A percentile compares a stretch with the other conserved stretches of the same genome.
Conservation (phyloP, 2,113 vertebrate species). For the Delphinus delphis region DNA sequence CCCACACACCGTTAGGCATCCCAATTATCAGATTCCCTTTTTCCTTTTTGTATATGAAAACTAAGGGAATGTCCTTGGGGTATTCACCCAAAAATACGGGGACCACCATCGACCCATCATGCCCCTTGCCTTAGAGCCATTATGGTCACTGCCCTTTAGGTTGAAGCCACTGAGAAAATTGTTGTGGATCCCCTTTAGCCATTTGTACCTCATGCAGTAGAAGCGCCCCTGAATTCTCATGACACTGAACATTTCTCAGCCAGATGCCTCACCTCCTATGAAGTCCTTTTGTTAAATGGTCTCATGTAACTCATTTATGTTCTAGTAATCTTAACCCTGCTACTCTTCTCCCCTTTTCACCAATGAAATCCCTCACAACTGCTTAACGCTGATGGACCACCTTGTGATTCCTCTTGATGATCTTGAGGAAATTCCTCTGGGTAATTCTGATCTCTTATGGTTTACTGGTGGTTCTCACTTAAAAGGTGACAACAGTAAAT, state of each 20-base stretch:
- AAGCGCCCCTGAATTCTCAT: background rate
- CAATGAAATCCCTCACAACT: background rate
- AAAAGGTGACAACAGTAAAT: background rate
- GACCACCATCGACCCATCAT: background rate
- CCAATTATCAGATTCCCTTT: background rate
- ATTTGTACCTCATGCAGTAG: background rate
- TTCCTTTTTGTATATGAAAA: background rate
- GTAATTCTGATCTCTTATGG: background rate
- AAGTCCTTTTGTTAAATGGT: background rate
- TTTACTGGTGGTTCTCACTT: background rate
- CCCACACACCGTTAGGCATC: background rate
- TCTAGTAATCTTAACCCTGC: background rate
- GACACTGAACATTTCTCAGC: background rate
- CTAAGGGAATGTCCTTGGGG: background rate
- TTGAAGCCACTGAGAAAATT: background rate
- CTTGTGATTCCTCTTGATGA: background rate
- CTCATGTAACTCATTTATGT: background rate
- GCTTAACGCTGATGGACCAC: background rate
- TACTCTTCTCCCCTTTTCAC: background rate
- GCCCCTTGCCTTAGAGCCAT: background rate
- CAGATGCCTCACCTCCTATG: background rate
- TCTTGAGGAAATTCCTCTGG: background rate
- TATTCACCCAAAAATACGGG: background rate
- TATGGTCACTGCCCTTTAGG: background rate
- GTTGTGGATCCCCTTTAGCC: background rate